Evolutionary conservation across 2,888 invertebrate species (phyloP).

Genomic region (Cetonia aurata): DNA sequence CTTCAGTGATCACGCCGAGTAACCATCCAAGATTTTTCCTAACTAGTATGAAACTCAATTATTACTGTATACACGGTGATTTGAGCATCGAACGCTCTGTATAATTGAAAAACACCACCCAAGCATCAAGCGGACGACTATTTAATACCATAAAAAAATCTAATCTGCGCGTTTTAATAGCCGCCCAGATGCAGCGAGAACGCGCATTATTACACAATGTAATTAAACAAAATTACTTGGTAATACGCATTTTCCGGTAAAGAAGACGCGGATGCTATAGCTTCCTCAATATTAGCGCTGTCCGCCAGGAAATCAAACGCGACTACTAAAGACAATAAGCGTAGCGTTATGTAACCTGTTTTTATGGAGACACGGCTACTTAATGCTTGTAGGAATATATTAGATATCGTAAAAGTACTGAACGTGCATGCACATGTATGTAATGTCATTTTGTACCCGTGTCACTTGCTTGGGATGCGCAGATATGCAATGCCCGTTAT

Average conservation of each 20-base stretch:
- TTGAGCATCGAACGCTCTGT: constrained; percentile 5
- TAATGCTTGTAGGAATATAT: constrained; percentile 1
- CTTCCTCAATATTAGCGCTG: constrained; percentile 8
- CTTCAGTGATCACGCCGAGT: too few species aligned
- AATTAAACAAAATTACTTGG: constrained; percentile 31
- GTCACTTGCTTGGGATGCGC: constrained; percentile 26
- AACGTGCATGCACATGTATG: constrained; percentile 1
- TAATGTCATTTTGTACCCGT: constrained; percentile 23
- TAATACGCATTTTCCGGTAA: constrained; percentile 49
- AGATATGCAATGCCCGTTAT: constrained; percentile 40
- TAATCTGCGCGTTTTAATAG: too few species aligned
- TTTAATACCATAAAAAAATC: too few species aligned
- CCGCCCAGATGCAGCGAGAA: not conserved
- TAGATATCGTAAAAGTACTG: too few species aligned
- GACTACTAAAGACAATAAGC: constrained; percentile 1
- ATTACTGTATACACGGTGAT: constrained; percentile 36
- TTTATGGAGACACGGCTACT: constrained; percentile 38
- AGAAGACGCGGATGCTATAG: constrained; percentile 23
- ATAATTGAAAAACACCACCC: too few species aligned
- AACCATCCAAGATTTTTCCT: constrained; percentile 6
- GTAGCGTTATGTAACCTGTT: constrained; percentile 49
- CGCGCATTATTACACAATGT: constrained; percentile 16
- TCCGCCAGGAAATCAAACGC: constrained; percentile 44
- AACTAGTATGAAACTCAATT: constrained; percentile 2
- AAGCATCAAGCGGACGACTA: too few species aligned